Evolutionary conservation across 2,888 invertebrate species (phyloP), one percentile per base, ranked within the genome.

Genomic region (Agrotis segetum): DNA sequence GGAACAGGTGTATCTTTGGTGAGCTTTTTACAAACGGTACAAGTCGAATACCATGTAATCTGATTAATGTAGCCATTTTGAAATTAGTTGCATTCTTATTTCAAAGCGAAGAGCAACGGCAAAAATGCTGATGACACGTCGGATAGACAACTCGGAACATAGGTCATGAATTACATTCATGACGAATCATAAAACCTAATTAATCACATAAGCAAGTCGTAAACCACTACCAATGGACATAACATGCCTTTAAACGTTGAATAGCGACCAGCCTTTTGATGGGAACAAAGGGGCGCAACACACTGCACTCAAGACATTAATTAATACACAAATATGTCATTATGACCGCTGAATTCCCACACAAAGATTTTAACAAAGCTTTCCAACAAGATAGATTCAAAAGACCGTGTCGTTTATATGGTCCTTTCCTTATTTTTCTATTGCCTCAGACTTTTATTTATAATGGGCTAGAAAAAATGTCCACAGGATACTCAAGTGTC

Each of bases 281-380:
- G 83, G 83, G 82, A 88, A 89, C 84, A 89, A 89, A 88, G 85
- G 83, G 81, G 71, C 77, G 73, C 71, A 72, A 84, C 83, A 78
- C 73, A 71, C 78, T 82, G 72, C 74, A 70, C 72, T 67, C 77
- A 80, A 81, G 86, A 63, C 88, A 88, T 90, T 91, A 91, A 91
- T 91, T 91, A 90, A 90, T 77, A 81, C 78, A 88, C 88, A 90
- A 88, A 89, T 89, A 90, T 87, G 83, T 85, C 84, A 87, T 89
- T 85, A 87, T 77, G 81, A 71, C 82, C 82, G 61, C 67, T 81
- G 68, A 69, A 83, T 90, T 90, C 90, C 85, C 91, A 91, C 87
- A 88, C 79, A 80, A 79, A 77, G 67, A 82, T 62, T 70, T 49
- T 24, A 77, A 85, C 81, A 80, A 76, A 74, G 75, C 73, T 76